A percentile compares a stretch with the other conserved stretches of the same genome.
Conservation (phyloP, 2,888 invertebrate species). For the Hemistola chrysoprasaria region DNA sequence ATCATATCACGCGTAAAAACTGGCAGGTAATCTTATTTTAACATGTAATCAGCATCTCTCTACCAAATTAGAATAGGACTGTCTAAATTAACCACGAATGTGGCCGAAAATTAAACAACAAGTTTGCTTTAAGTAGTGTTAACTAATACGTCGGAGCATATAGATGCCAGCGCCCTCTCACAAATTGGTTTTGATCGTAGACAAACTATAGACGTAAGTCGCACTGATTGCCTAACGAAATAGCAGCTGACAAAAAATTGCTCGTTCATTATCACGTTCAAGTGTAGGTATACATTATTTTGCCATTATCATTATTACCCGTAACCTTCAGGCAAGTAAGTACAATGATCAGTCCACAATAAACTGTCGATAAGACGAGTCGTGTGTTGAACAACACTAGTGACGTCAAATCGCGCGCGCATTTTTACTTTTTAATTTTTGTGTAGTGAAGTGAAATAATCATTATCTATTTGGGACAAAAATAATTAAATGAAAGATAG, state of each 20-base stretch:
- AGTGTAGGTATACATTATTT: constrained; percentile 10
- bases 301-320: constrained; percentile 11
- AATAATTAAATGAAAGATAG: no score
- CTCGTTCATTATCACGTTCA: constrained; percentile 17
- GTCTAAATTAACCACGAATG: no score
- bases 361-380: constrained; percentile 30
- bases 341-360: constrained; percentile 30
- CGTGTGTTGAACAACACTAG: constrained; percentile 28
- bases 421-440: neutral
- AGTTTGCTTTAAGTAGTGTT: no score
- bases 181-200: no score
- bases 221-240: constrained; percentile 10
- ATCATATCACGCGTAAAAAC: no score
- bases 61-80: no score
- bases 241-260: constrained; percentile 2
- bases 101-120: no score
- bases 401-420: constrained; percentile 2
- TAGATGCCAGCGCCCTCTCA: no score
- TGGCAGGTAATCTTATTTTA: no score
- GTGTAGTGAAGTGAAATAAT: neutral
- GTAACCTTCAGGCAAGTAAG: constrained; percentile 21
- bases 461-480: no score
- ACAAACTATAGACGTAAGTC: constrained; percentile 5
- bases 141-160: no score
- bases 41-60: no score